Percentiles rank a stretch among this genome's conserved stretches.
Evolutionary conservation across 1,140 invertebrate genomes (phyloP).

Genomic region (Melipona quadrifasciata): DNA sequence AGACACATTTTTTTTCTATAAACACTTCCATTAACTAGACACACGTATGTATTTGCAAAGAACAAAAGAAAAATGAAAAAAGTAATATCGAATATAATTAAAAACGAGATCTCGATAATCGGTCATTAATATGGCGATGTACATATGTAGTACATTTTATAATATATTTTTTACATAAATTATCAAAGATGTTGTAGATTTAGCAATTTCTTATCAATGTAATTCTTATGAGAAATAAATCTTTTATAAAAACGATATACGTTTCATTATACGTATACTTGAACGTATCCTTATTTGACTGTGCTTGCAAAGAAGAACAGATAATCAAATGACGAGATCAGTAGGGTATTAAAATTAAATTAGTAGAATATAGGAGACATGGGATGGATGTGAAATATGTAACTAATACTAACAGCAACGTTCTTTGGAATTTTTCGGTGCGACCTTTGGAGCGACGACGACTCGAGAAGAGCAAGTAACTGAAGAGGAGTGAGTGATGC

Average conservation of each 20-base stretch:
- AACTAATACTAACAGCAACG: background rate
- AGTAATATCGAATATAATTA: background rate
- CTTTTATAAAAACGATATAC: background rate
- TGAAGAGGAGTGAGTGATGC: background rate
- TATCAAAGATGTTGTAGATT: background rate
- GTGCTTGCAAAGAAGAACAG: background rate
- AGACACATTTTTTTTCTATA: slow-evolving; percentile 72
- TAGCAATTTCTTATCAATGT: background rate
- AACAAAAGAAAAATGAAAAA: background rate
- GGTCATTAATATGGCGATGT: background rate
- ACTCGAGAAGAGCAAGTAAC: too few relatives aligned
- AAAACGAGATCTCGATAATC: background rate
- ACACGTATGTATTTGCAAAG: background rate
- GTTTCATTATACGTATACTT: background rate
- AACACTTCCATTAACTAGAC: background rate
- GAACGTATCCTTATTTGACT: background rate
- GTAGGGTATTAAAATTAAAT: too few relatives aligned
- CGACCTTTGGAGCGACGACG: background rate
- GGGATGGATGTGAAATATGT: background rate
- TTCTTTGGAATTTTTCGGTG: background rate
- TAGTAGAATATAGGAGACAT: background rate
- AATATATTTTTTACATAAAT: background rate
- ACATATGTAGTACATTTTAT: background rate
- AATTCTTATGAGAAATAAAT: background rate
- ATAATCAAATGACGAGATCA: background rate